Percentiles rank a stretch among this genome's conserved stretches.
Conservation (phyloP, 1,140 invertebrate genomes). For the Portunus trituberculatus region DNA sequence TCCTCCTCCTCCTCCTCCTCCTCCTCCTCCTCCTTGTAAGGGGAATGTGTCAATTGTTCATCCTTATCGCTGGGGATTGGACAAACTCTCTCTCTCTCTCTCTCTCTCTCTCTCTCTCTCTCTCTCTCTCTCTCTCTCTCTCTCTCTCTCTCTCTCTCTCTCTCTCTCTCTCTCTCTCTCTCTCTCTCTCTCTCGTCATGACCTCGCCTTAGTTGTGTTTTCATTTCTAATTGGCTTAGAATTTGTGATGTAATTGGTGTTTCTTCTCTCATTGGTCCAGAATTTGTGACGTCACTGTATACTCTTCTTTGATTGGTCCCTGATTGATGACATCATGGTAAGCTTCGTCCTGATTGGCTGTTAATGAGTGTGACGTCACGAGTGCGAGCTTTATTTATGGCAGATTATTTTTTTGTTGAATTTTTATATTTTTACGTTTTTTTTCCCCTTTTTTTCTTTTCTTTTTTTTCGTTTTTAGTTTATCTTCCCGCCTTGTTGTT, state of each 20-base stretch:
- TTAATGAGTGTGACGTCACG: background rate
- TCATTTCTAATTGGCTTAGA: too few species aligned
- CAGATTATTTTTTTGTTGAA: too few species aligned
- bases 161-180: background rate
- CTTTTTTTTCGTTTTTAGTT: too few species aligned
- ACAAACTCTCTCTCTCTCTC: background rate
- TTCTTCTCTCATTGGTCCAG: background rate
- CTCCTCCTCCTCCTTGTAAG: constrained; percentile 1
- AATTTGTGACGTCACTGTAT: background rate
- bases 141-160: constrained; percentile 20
- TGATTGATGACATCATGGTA: background rate
- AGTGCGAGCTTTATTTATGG: too few species aligned
- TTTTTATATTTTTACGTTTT: too few species aligned
- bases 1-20: constrained; percentile 8
- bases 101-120: constrained; percentile 10
- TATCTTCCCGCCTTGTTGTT: too few species aligned
- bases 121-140: constrained; percentile 20
- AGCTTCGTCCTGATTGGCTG: background rate
- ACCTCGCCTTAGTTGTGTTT: background rate
- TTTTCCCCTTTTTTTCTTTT: too few species aligned
- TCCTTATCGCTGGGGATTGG: background rate
- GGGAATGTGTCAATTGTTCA: background rate
- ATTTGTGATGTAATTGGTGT: too few species aligned
- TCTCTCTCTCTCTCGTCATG: background rate
- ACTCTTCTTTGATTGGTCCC: background rate